Conservation (phyloP, 2,797 vertebrate genomes). For the Eulemur mongoz region DNA sequence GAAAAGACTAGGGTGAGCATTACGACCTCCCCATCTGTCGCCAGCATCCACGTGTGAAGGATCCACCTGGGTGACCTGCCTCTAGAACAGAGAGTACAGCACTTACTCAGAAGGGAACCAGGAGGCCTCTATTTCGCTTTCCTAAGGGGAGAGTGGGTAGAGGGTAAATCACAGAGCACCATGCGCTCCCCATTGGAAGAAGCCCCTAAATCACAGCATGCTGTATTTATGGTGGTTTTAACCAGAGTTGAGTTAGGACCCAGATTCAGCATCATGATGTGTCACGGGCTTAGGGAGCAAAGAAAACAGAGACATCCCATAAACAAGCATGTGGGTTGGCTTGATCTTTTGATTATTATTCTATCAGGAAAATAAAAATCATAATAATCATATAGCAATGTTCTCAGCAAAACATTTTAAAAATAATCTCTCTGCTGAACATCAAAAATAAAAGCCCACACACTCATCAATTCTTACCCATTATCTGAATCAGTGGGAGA, state of each 20-base stretch:
- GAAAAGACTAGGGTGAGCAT: background rate
- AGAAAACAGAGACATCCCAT: constrained; percentile 59
- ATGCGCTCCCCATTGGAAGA: background rate
- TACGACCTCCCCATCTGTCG: background rate
- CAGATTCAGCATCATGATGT: constrained; percentile 46
- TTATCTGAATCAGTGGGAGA: constrained; percentile 69
- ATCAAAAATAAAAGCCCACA: constrained; percentile 72
- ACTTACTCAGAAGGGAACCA: background rate
- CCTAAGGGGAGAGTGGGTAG: background rate
- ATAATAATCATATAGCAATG: constrained; percentile 73
- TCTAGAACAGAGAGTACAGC: background rate
- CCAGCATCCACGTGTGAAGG: background rate
- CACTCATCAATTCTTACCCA: constrained; percentile 57
- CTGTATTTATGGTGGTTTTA: constrained; percentile 14
- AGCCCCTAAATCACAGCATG: background rate
- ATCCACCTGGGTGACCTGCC: background rate
- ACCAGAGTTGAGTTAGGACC: constrained; percentile 19
- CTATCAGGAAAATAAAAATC: constrained; percentile 72
- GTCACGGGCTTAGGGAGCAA: constrained; percentile 30
- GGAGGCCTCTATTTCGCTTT: background rate
- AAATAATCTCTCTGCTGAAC: constrained; percentile 64
- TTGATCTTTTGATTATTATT: constrained; percentile 76
- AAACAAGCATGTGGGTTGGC: constrained; percentile 69
- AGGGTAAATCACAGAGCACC: background rate
- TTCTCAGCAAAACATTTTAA: constrained; percentile 68